phyloP scores from a whole-genome alignment of 2,113 vertebrate species.

The Tapirus terrestris region DNA sequence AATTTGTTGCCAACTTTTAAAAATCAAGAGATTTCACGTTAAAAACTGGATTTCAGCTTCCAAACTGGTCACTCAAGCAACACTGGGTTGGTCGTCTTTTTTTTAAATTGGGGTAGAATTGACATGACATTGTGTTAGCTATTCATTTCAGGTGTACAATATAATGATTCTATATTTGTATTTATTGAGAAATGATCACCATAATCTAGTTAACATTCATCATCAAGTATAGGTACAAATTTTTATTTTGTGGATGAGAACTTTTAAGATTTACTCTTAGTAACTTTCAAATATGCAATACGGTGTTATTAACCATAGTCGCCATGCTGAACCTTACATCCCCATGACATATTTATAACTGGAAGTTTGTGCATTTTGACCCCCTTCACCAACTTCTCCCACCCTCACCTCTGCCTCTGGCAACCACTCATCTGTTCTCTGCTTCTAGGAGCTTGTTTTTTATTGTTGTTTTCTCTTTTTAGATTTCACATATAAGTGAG shows the following conservation, averaged over 20 bases:
- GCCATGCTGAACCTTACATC: neutral
- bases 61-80: neutral
- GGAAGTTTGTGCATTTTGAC: neutral
- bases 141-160: neutral
- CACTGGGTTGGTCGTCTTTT: neutral
- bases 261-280: neutral
- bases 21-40: conserved; percentile 38
- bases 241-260: neutral
- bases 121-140: neutral
- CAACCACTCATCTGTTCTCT: neutral
- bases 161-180: neutral
- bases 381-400: neutral
- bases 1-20: conserved; percentile 48
- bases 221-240: neutral
- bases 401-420: neutral
- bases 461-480: neutral
- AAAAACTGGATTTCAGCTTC: neutral
- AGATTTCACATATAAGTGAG: neutral
- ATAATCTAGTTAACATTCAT: neutral
- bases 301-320: neutral
- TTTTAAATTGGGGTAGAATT: neutral
- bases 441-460: neutral
- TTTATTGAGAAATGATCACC: neutral
- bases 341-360: neutral
- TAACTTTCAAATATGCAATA: neutral